Evolutionary conservation across 2,113 vertebrate genomes (phyloP).

Genomic region (Myanophis thanlyinensis): DNA sequence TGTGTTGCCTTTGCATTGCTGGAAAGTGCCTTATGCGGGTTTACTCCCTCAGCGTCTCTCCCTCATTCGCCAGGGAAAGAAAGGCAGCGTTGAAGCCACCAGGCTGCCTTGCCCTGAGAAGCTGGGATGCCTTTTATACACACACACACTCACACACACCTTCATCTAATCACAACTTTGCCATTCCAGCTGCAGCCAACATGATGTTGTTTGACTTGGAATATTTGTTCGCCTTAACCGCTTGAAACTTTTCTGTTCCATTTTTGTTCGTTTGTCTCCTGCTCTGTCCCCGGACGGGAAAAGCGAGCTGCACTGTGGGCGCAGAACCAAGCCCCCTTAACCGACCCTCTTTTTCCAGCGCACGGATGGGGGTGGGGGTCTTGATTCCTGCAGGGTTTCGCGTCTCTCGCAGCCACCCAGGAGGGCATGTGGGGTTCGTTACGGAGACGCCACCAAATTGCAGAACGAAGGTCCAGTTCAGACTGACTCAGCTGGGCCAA

Average conservation of each 20-base stretch:
- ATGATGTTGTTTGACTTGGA: constrained; percentile 64
- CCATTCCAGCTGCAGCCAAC: constrained; percentile 66
- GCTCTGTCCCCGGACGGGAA: constrained; percentile 64
- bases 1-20: neutral
- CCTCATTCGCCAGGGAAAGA: neutral
- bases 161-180: constrained; percentile 61
- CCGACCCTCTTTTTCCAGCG: constrained; percentile 58
- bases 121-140: neutral
- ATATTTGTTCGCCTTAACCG: constrained; percentile 65
- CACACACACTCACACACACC: too few relatives aligned
- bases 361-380: constrained; percentile 42
- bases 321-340: constrained; percentile 42
- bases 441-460: constrained; percentile 42
- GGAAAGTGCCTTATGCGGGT: neutral
- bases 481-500: constrained; percentile 1
- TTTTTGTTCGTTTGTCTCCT: constrained; percentile 57
- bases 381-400: constrained; percentile 43
- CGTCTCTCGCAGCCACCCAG: constrained; percentile 35
- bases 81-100: rapidly evolving
- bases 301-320: constrained; percentile 67
- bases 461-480: constrained; percentile 37
- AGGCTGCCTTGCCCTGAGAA: neutral
- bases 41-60: neutral
- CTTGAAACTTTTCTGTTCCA: constrained; percentile 55
- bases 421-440: constrained; percentile 57